Conservation (phyloP, 2,797 vertebrate species). For the Phrynocephalus vlangalii region DNA sequence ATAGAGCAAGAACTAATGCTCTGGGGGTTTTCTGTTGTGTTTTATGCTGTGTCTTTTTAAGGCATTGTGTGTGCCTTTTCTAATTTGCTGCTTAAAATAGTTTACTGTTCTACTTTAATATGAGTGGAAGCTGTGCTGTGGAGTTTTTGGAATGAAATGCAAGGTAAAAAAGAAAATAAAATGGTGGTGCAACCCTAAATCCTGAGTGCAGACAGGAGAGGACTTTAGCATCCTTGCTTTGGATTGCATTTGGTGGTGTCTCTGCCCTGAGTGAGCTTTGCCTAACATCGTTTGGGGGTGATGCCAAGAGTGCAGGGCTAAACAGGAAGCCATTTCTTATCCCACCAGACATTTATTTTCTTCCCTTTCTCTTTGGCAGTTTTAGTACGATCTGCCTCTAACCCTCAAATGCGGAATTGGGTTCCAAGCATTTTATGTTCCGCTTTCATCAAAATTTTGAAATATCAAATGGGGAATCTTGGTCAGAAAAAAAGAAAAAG, state of each 20-base stretch:
- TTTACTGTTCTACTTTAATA: not conserved
- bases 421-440: constrained; percentile 45
- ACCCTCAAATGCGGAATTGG: constrained; percentile 40
- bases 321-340: not conserved
- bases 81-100: not conserved
- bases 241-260: not conserved
- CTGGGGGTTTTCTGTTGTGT: not conserved
- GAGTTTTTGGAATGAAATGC: not conserved
- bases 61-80: not conserved
- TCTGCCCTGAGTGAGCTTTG: not conserved
- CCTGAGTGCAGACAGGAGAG: not conserved
- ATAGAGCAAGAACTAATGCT: not conserved
- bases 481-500: constrained; percentile 58
- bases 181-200: not conserved
- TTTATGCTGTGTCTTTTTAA: not conserved
- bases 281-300: rapidly evolving
- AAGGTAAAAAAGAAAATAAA: not conserved
- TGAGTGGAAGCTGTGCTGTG: not conserved
- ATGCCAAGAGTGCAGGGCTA: not conserved
- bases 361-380: constrained; percentile 17
- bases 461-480: constrained; percentile 62
- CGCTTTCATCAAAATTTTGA: constrained; percentile 52
- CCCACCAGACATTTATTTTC: constrained; percentile 18
- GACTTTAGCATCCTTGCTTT: not conserved
- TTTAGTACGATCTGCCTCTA: constrained; percentile 35